These are phyloP conservation scores for Lymantria monacha DNA, from an alignment of 2,888 invertebrate species.

Conservation along the genomic window DNA sequence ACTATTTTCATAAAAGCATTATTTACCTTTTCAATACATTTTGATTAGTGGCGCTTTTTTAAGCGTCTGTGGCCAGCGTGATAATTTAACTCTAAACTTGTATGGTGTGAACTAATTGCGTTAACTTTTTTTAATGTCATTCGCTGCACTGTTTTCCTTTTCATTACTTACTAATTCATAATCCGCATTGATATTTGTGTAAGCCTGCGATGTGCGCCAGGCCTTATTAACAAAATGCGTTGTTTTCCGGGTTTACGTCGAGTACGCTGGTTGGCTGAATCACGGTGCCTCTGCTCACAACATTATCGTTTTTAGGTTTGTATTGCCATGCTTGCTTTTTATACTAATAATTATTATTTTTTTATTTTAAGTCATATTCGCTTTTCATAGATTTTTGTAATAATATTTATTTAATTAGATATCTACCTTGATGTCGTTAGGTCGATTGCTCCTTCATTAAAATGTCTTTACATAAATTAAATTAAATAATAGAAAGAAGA, in stretches of 20 bases:
- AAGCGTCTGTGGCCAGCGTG: no score
- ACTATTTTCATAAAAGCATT: no score
- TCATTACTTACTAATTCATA: slow-evolving; percentile 18
- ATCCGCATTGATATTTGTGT: slow-evolving; percentile 13
- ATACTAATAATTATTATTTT: slow-evolving; percentile 18
- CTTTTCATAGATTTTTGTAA: background rate
- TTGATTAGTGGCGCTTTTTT: no score
- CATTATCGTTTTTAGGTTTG: slow-evolving; percentile 79
- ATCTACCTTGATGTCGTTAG: background rate
- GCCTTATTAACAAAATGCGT: slow-evolving; percentile 65
- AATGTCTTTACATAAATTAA: no score
- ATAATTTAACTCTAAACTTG: no score
- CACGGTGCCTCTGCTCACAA: slow-evolving; percentile 78
- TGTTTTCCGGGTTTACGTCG: slow-evolving; percentile 71
- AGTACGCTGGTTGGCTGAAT: slow-evolving; percentile 64
- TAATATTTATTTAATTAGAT: background rate
- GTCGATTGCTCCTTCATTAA: no score
- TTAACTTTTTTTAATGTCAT: slow-evolving; percentile 7
- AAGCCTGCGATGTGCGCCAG: slow-evolving; percentile 39
- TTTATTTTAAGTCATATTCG: background rate
- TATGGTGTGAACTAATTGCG: no score
- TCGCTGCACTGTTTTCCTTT: slow-evolving; percentile 13
- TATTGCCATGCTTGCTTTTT: slow-evolving; percentile 63
- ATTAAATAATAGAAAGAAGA: no score
- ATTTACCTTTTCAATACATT: no score